Base-by-base conservation (phyloP, 2,797 vertebrate species). In the Acanthurus leucopareius region DNA sequence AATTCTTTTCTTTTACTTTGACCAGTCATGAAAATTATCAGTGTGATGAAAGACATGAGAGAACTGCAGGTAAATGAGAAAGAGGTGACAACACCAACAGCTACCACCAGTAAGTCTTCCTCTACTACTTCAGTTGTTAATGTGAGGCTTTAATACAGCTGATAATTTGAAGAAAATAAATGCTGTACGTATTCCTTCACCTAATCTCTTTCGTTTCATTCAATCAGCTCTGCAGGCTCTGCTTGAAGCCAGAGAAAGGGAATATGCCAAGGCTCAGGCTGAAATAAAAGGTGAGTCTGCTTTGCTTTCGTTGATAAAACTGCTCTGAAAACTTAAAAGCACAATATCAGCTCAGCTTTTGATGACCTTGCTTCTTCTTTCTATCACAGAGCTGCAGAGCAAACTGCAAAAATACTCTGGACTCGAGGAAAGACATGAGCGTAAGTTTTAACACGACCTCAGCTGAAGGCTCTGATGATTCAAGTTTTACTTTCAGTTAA, bases 251-350 rank as follows among this genome's bases (percentile, higher is more conserved):
- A 89, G 80, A 74, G 79, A 80, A 51, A 69, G 1, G 1, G 68
- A 85, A 54, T 60, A 59, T 4, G 10, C 32, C 22, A 47, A 61
- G 47, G 69, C 80, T 82, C 86, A 76, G 70, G 67, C 48, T 52
- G 72, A 85, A 57, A 79, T 91, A 52, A 73, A 38, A 0, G 77
- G 91, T 85, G 38, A 81, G 88, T 47, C 10, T 4, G 9, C 20
- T 48, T 62, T 17, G 6, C 9, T 42, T 49, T 14, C 7, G 4
- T 47, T 15, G 1, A 4, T 20, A 11, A 19, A 38, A 25, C 17
- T 51, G 2, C 13, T 35, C 22, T 35, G 0, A 16, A 35, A 5
- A 7, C 6, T 35, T 35, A 7, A 35, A 35, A 35, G 32, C 32
- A 35, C 32, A 35, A 35, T 35, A 7, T 35, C 32, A 47, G 42